These are phyloP conservation scores for Phymanthus crucifer DNA, from an alignment of 92 coral and sea anemone genomes.

Conservation along the genomic window DNA sequence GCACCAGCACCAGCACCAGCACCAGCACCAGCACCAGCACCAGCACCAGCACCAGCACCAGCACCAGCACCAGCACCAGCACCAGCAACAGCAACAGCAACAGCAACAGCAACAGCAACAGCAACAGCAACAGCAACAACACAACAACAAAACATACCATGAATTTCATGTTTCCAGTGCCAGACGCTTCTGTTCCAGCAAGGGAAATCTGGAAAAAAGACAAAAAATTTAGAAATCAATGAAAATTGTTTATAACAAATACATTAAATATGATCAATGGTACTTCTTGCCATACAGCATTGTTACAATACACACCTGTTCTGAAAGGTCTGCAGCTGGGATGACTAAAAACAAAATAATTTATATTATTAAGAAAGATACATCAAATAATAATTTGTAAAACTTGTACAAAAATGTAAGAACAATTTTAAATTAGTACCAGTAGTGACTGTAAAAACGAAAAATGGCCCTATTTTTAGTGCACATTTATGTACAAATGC, in stretches of 20 bases:
- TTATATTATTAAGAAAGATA: no score
- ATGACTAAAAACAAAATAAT: slow-evolving; percentile 60
- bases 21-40: no score
- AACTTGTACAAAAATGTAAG: not conserved
- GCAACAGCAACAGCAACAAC: no score
- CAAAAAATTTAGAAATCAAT: not conserved
- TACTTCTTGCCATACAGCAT: not conserved
- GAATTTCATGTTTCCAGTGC: slow-evolving; percentile 99
- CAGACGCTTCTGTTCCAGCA: slow-evolving; percentile 99
- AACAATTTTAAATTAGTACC: no score
- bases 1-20: no score
- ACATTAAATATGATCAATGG: no score
- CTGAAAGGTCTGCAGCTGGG: slow-evolving; percentile 97
- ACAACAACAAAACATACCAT: slow-evolving; percentile 64
- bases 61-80: no score
- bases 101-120: no score
- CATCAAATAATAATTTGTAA: not conserved
- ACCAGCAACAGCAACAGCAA: no score
- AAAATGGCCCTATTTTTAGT: not conserved
- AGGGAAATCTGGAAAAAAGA: slow-evolving; percentile 73
- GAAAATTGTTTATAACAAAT: not conserved
- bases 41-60: no score
- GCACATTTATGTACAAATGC: no score
- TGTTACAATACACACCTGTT: slow-evolving; percentile 64
- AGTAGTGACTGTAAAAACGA: no score